Evolutionary conservation across 2,113 vertebrate species (phyloP).

Genomic region (Campylomormyrus tamandua): DNA sequence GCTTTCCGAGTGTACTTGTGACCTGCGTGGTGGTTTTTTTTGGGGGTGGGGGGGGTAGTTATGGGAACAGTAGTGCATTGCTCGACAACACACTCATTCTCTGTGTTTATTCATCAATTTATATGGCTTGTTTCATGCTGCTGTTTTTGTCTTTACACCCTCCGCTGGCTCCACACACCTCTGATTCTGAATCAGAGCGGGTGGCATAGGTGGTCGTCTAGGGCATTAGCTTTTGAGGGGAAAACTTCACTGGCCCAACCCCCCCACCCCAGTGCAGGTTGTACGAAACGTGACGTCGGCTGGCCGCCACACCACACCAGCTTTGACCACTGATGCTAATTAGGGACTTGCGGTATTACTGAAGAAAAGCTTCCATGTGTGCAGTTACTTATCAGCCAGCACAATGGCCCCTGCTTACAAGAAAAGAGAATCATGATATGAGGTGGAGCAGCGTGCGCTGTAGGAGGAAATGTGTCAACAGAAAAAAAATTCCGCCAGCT

Average conservation of each 20-base stretch:
- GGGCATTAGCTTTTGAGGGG: neutral
- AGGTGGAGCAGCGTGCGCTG: neutral
- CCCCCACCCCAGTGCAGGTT: neutral
- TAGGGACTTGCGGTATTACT: neutral
- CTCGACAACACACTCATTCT: neutral
- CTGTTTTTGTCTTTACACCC: neutral
- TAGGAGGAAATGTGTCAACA: neutral
- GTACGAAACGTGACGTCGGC: neutral
- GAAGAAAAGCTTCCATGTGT: neutral
- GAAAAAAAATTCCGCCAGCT: neutral
- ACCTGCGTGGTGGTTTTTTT: neutral
- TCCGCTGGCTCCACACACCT: neutral
- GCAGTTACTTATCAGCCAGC: neutral
- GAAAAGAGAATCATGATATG: neutral
- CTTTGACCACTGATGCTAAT: neutral
- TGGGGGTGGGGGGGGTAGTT: neutral
- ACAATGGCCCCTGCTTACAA: neutral
- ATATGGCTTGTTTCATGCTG: neutral
- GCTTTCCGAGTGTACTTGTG: neutral
- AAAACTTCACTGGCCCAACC: neutral
- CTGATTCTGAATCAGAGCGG: neutral
- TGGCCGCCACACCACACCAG: neutral
- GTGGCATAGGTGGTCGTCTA: neutral
- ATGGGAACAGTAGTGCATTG: neutral
- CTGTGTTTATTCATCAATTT: neutral